Evolutionary conservation across 1,140 invertebrate species (phyloP), one percentile per base, ranked within the genome.

Genomic region (Aphidius ervi): DNA sequence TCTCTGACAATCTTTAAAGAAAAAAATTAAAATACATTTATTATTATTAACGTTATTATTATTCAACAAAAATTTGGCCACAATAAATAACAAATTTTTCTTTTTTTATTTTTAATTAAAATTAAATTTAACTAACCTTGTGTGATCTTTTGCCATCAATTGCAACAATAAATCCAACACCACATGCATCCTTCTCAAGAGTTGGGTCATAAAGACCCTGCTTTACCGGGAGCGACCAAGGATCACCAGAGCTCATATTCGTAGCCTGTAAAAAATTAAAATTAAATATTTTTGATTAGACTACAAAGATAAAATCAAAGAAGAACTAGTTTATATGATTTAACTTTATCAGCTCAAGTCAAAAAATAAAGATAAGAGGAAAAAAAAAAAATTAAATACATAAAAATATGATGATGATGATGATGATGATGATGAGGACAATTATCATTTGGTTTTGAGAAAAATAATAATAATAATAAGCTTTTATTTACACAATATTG

Each of bases 151-250:
- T 86, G 64, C 97, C 97, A 85, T 99, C 93, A 77, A 99, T 98
- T 76, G 93, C 92, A 69, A 97, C 96, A 67, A 99, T 95, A 81
- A 98, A 99, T 65, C 97, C 97, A 70, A 99, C 97, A 63, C 97
- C 97, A 74, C 97, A 99, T 63, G 96, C 94, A 76, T 98, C 97
- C 72, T 90, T 91, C 82, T 99, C 97, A 71, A 90, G 87, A 66
- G 85, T 84, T 49, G 96, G 95, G 82, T 97, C 92, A 82, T 99
- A 99, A 65, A 99, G 87, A 76, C 94, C 95, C 83, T 91, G 85
- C 67, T 80, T 80, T 57, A 68, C 65, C 58, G 78, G 78, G 64
- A 74, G 64, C 62, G 72, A 72, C 77, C 76, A 79, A 58, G 70
- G 64, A 64, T 79, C 74, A 66, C 68, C 71, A 67, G 63, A 72